Base-by-base conservation (phyloP, 2,888 invertebrate genomes). In the Nomada goodeniana region DNA sequence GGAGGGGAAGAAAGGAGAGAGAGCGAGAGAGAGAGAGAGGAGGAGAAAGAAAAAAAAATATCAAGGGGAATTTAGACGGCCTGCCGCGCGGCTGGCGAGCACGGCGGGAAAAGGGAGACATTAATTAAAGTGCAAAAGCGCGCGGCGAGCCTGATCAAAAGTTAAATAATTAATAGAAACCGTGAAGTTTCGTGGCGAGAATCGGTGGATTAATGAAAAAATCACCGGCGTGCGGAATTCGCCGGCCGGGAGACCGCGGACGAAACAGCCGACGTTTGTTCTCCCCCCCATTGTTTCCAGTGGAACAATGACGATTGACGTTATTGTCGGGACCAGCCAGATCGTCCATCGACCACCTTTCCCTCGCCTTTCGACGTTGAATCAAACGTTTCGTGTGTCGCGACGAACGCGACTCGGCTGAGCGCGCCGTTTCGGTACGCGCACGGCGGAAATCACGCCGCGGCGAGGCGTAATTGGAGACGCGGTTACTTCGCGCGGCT, bases 41-140 rank as follows among this genome's bases (percentile, higher is more conserved):
- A 55, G 9, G 11, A 44, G 63, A 2, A n/a, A 18, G 42, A 44
- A 44, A 55, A 70, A 23, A 23, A 36, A 63, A 76, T 70, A 76
- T 63, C 69, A 61, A 69, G 70, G 70, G 76, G 69, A 63, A 76
- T 67, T 74, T 74, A 67, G 74, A 74, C 74, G 74, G 57, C 64
- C 57, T 42, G 53, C 59, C 59, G 26, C 50, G n/a, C 18, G 52
- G 52, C 44, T 61, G 61, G 52, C 42, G 75, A 68, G 65, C 47
- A 47, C 47, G 55, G 59, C 55, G 53, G 53, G 53, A 73, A 63
- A 47, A 65, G 76, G 81, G 80, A 61, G 81, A 83, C 80, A 83
- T 86, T 86, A 86, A 86, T 86, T 86, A 86, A 85, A 83, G 80
- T 77, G 86, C 61, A 76, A 79, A 70, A 65, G 29, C 65, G 77